These are phyloP conservation scores for Plutella xylostella DNA, from an alignment of 2,888 invertebrate species.

Conservation along the genomic window DNA sequence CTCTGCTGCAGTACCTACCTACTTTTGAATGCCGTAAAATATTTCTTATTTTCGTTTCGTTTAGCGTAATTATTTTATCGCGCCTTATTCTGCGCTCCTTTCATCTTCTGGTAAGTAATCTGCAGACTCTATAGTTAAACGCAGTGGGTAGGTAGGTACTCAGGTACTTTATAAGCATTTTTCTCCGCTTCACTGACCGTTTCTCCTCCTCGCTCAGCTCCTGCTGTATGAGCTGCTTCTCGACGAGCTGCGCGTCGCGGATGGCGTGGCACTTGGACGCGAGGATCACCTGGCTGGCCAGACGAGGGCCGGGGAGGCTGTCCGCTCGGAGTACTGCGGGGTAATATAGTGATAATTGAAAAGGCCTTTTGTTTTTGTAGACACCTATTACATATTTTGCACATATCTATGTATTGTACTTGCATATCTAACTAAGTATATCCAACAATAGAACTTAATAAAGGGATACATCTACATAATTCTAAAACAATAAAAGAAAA, in stretches of 20 bases:
- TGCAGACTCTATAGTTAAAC: not conserved
- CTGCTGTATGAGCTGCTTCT: slow-evolving; percentile 70
- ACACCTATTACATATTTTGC: not conserved
- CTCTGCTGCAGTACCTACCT: no score
- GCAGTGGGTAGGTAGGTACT: not conserved
- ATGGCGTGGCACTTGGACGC: slow-evolving; percentile 89
- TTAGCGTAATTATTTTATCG: no score
- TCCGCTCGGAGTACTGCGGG: slow-evolving; percentile 73
- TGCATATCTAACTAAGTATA: not conserved
- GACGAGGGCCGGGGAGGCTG: slow-evolving; percentile 63
- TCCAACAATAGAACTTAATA: not conserved
- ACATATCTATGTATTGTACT: not conserved
- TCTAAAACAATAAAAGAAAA: no score
- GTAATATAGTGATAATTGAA: not conserved
- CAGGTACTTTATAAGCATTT: not conserved
- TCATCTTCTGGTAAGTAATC: no score
- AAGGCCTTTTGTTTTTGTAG: not conserved
- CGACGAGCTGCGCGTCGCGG: slow-evolving; percentile 83
- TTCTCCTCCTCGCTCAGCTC: slow-evolving; percentile 67
- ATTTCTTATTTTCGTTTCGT: no score
- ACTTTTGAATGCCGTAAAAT: no score
- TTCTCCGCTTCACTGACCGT: slow-evolving; percentile 29
- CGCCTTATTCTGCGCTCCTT: no score
- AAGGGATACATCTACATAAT: not conserved
- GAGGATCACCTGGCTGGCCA: slow-evolving; percentile 81